These are phyloP conservation scores for Drosophila phalerata DNA, from an alignment of 2,888 invertebrate species.

Conservation along the genomic window DNA sequence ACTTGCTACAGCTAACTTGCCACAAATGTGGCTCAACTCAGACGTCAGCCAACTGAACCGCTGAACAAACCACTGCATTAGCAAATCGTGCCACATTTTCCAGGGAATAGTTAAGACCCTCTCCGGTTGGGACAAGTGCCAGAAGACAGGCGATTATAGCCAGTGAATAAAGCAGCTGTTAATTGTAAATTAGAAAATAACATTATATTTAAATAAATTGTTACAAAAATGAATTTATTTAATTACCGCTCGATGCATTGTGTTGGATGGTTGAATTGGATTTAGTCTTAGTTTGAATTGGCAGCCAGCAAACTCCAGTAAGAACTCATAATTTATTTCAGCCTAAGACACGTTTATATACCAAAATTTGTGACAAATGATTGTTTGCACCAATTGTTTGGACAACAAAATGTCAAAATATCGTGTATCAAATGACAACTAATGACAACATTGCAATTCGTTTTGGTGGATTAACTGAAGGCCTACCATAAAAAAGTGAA, in stretches of 20 bases:
- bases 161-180: conserved; percentile 63
- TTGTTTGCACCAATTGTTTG: conserved; percentile 31
- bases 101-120: not conserved
- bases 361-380: conserved; percentile 42
- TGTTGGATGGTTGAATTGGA: conserved; percentile 53
- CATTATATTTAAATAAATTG: not conserved
- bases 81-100: not conserved
- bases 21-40: not conserved
- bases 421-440: conserved; percentile 34
- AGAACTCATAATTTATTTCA: conserved; percentile 67
- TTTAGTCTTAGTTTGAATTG: conserved; percentile 79
- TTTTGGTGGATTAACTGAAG: conserved; percentile 58
- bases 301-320: conserved; percentile 69
- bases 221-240: not conserved
- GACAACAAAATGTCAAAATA: conserved; percentile 17
- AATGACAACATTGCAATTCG: conserved; percentile 46
- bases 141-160: conserved; percentile 49
- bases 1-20: conserved; percentile 1
- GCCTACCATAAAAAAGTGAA: conserved; percentile 49
- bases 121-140: conserved; percentile 23
- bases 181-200: not conserved
- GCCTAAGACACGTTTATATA: conserved; percentile 63
- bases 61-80: conserved; percentile 15
- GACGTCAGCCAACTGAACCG: not conserved
- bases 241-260: conserved; percentile 64